Conservation (phyloP, 1,140 invertebrate genomes). For the Cydia strobilella region DNA sequence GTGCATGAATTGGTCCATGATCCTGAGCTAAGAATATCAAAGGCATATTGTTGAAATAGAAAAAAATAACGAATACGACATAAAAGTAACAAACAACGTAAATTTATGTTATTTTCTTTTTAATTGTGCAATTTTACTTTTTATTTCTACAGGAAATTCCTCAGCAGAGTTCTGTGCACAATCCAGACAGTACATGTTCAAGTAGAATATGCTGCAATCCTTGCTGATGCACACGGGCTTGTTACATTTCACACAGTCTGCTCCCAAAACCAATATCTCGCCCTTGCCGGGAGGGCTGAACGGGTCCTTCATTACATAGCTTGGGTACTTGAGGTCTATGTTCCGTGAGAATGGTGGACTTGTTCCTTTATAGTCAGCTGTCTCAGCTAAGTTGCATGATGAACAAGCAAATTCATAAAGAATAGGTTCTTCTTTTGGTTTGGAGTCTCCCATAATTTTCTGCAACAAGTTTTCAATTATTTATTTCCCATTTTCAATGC, state of each 20-base stretch:
- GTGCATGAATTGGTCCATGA: too few relatives aligned
- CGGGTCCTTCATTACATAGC: slow-evolving; percentile 91
- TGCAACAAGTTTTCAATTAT: slow-evolving; percentile 44
- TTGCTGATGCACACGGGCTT: slow-evolving; percentile 85
- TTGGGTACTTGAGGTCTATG: slow-evolving; percentile 84
- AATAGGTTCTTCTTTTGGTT: slow-evolving; percentile 50
- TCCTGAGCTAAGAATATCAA: too few relatives aligned
- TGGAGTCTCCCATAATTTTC: slow-evolving; percentile 53
- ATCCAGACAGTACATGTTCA: slow-evolving; percentile 85
- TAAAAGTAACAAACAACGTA: slow-evolving; percentile 9
- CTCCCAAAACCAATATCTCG: slow-evolving; percentile 86
- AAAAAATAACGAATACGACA: too few relatives aligned
- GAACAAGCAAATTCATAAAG: slow-evolving; percentile 83
- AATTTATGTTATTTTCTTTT: slow-evolving; percentile 40
- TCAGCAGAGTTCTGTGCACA: slow-evolving; percentile 83
- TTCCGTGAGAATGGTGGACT: slow-evolving; percentile 85
- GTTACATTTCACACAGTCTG: slow-evolving; percentile 85
- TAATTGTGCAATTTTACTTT: slow-evolving; percentile 53
- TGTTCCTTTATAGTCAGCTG: slow-evolving; percentile 86
- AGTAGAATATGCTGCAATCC: slow-evolving; percentile 90
- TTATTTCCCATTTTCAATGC: slow-evolving; percentile 17
- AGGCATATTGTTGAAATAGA: not conserved
- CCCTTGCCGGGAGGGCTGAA: slow-evolving; percentile 85
- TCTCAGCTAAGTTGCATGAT: slow-evolving; percentile 83
- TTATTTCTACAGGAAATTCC: slow-evolving; percentile 83